Base-by-base conservation (phyloP, 92 coral and sea anemone species). In the Epizoanthus stellaris region DNA sequence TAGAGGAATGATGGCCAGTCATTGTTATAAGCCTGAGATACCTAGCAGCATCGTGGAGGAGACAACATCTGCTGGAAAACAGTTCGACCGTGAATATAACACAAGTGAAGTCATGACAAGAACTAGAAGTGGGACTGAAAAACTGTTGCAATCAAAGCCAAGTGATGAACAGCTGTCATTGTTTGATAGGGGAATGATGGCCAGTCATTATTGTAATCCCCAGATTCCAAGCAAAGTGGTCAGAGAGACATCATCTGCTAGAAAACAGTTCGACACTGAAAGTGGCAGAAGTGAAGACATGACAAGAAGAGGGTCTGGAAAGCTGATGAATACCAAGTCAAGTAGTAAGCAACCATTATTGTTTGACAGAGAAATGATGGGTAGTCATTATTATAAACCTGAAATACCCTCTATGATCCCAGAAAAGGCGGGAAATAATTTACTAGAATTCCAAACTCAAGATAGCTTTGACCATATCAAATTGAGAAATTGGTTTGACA, bases 131-230 rank as follows among this genome's bases (percentile, higher is more conserved):
- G 17, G 4, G 16, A n/a, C 49, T 13, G 30, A 57, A 11, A 15
- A 14, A 16, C 12, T 76, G 30, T 58, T 56, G 67, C 56, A 8
- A 12, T 3, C 45, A 56, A 45, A 75, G 8, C 21, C 42, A 75
- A 21, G n/a, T n/a, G 14, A 45, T 43, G 30, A 4, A 16, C 30
- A 45, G 12, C 21, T 21, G 9, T 16, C 14, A 7, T 6, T 58
- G 17, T 58, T 75, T 34, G 68, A 58, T 36, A 60, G 67, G 6
- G 56, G 68, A 40, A 76, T 76, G 82, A 76, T 76, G 82, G 56
- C 69, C 9, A 76, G 82, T 21, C n/a, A 38, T 59, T 60, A n/a
- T 60, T 38, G 16, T 54, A 38, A 39, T 34, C 47, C 82, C n/a
- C 34, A 76, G 62, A 39, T 59, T 36, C 82, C 70, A 39, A n/a